Conservation (phyloP, 2,888 invertebrate genomes). For the Antheraea assamensis region DNA sequence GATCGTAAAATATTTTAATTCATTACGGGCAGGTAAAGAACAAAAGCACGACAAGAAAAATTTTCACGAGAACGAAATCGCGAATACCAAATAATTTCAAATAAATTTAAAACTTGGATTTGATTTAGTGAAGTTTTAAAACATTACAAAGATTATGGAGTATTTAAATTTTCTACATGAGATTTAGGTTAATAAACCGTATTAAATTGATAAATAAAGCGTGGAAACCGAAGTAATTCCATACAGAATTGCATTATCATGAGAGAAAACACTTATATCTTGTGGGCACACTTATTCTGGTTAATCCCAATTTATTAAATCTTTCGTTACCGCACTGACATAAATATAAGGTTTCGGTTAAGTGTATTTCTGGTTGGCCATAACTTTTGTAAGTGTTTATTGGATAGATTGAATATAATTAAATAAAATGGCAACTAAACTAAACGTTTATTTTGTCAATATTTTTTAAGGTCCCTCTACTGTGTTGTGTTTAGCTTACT, state of each 20-base stretch:
- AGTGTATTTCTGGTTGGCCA: background rate
- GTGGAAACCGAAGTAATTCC: slow-evolving; percentile 15
- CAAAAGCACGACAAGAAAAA: too few species aligned
- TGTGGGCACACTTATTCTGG: slow-evolving; percentile 17
- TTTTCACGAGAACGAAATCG: too few species aligned
- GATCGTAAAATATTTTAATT: too few species aligned
- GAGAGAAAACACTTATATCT: slow-evolving; percentile 11
- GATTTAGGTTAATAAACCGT: background rate
- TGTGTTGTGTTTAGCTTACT: too few species aligned
- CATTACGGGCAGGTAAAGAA: too few species aligned
- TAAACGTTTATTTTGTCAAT: too few species aligned
- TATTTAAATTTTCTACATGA: background rate
- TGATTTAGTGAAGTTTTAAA: background rate
- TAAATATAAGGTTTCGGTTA: background rate
- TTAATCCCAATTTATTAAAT: background rate
- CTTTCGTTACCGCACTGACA: background rate
- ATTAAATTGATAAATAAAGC: slow-evolving; percentile 3
- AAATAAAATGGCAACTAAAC: too few species aligned
- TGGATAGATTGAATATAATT: too few species aligned
- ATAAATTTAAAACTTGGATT: background rate
- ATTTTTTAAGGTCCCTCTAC: too few species aligned
- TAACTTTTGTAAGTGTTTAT: background rate
- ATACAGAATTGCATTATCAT: slow-evolving; percentile 19
- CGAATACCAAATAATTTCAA: background rate
- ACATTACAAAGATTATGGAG: background rate